Base-by-base conservation (phyloP, 2,797 vertebrate genomes). In the Tenualosa ilisha region DNA sequence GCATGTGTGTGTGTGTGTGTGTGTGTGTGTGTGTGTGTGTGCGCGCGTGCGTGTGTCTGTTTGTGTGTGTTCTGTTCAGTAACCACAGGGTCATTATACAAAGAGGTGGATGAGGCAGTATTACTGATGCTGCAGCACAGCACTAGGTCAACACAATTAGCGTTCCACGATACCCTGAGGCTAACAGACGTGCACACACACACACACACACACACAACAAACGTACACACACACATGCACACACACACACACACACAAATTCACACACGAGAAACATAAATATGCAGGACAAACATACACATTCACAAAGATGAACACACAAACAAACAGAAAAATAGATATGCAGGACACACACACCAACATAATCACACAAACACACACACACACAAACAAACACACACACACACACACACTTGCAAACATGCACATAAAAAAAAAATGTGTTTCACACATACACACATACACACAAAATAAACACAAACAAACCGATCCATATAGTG, bases 71-170 rank as follows among this genome's bases (percentile, higher is more conserved):
- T 65, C 63, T 40, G 68, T 26, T 40, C 31, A 75, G 68, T 75
- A 75, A 75, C 68, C 68, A 75, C 68, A 75, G 68, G 68, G 68
- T 75, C 68, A 75, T 75, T 75, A 75, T 75, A 75, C 68, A 40
- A 75, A 75, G 68, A 26, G 68, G 68, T 75, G 68, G 68, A 75
- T 75, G 31, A 75, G 68, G 31, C 68, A 75, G 68, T 75, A 75
- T 75, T 75, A 75, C 68, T 75, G 68, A 75, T 75, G 68, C 68
- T 40, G 68, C 68, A 75, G 68, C 68, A 75, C 68, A 40, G 68
- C 68, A 75, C 68, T 75, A 31, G 68, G 68, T 75, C 68, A 75
- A 75, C 68, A 75, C 68, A 75, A 75, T 75, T 75, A 75, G 68
- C 68, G 31, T 75, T 37, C 68, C 68, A 75, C 40, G 68, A 75